Percentiles rank a stretch among this genome's conserved stretches.
Conservation (phyloP, 2,113 vertebrate species). For the Perca flavescens region DNA sequence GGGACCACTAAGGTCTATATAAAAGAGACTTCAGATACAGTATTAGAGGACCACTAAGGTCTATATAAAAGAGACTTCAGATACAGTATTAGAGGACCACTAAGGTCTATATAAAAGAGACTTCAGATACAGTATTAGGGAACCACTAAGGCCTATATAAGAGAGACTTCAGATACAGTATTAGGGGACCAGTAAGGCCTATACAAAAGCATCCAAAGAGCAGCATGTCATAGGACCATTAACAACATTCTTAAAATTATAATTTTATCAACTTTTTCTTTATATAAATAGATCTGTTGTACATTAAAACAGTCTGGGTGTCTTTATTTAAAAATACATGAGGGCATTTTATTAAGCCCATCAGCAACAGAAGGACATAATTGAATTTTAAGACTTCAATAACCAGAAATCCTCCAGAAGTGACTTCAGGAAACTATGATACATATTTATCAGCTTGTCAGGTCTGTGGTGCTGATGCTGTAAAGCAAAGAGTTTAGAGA, state of each 20-base stretch:
- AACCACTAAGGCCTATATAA: too few species aligned
- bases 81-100: too few species aligned
- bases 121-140: too few species aligned
- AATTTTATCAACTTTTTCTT: not conserved
- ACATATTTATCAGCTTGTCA: not conserved
- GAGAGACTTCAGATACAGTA: too few species aligned
- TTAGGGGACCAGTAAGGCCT: too few species aligned
- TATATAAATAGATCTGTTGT: not conserved
- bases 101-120: too few species aligned
- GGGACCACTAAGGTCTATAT: too few species aligned
- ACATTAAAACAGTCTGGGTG: not conserved
- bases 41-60: too few species aligned
- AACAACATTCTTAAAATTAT: not conserved
- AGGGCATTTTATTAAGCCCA: not conserved
- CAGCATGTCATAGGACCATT: too few species aligned
- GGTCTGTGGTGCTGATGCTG: not conserved
- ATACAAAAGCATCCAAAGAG: too few species aligned
- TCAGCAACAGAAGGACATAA: not conserved
- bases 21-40: too few species aligned
- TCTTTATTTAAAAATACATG: not conserved
- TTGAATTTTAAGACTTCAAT: not conserved
- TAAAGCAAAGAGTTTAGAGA: not conserved
- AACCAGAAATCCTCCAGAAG: not conserved
- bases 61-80: too few species aligned
- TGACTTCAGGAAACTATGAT: not conserved